A percentile compares a stretch with the other conserved stretches of the same genome.
Conservation (phyloP, 2,888 invertebrate genomes). For the Arge pagana region DNA sequence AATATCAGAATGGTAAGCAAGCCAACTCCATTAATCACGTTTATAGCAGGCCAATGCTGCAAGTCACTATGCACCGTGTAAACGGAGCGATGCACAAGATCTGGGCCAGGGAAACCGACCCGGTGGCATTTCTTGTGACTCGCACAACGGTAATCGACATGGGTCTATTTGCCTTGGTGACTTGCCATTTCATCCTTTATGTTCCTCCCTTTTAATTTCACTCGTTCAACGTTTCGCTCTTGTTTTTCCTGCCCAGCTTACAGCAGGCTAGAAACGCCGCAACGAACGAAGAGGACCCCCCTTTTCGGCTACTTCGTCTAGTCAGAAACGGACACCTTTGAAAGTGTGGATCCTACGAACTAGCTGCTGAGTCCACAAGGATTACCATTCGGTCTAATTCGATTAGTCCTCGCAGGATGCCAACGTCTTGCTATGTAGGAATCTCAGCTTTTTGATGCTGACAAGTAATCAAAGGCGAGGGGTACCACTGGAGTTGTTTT, state of each 20-base stretch:
- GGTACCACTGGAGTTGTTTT: no score
- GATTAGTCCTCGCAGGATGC: no score
- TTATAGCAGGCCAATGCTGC: constrained; percentile 54
- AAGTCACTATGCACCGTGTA: constrained; percentile 51
- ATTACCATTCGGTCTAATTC: no score
- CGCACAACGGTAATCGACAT: not conserved
- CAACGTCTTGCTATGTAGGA: no score
- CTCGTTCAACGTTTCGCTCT: not conserved
- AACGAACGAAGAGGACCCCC: no score
- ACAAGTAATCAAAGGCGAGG: no score
- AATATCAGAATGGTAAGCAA: constrained; percentile 55
- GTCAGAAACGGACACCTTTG: no score
- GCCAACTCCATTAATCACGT: constrained; percentile 55
- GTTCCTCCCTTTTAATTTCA: not conserved
- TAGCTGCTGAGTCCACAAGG: no score
- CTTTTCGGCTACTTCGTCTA: no score
- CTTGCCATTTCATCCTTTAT: not conserved
- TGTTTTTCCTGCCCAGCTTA: not conserved
- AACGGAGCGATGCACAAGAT: constrained; percentile 33
- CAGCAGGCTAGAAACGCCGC: no score
- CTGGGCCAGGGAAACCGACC: not conserved
- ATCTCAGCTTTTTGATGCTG: no score
- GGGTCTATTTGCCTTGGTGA: constrained; percentile 1
- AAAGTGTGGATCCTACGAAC: no score
- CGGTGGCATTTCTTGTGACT: constrained; percentile 12